Evolutionary conservation across 2,113 vertebrate genomes (phyloP), one percentile per base, ranked within the genome.

Genomic region (Oreotragus oreotragus): DNA sequence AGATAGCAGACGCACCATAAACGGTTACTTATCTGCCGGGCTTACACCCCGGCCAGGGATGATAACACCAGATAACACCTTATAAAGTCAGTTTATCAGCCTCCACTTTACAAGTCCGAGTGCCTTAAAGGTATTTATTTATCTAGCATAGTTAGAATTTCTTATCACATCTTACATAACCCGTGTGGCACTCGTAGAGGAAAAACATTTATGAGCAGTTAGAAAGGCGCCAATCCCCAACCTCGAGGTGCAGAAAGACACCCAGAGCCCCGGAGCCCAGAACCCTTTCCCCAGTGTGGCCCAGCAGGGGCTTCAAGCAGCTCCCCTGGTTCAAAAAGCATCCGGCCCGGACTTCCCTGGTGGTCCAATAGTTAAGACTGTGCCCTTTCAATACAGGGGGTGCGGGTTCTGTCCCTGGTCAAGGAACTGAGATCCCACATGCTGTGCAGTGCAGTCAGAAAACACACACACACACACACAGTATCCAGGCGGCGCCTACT

Each of bases 141-240:
- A 33, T 58, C 15, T 4, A 13, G 43, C 39, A 12, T 6, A 36
- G 33, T 43, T 23, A 53, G 70, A 30, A 33, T 13, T 9, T 55
- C 47, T 84, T 7, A 25, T 11, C 6, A 3, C 30, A 28, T 14
- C 64, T 83, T 16, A 23, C 2, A 4, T 16, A 0, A 45, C 83
- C 57, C 3, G 0, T 0, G 33, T 7, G 12, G 12, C n/a, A 6
- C 64, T 47, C 28, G 0, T 0, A 5, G 21, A 55, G 19, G 19
- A 51, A 70, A 39, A 47, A 5, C 64, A 6, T 9, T 25, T 15
- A 10, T 3, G 36, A n/a, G 23, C 21, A 11, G 47, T n/a, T 27
- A 70, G 7, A 43, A 45, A 17, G 73, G 2, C 7, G 2, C 57
- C 55, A 77, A 3, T n/a, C 12, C 25, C 36, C 25, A 12, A 10